Conservation (phyloP, 2,113 vertebrate genomes). For the Drymodes brunneopygia region DNA sequence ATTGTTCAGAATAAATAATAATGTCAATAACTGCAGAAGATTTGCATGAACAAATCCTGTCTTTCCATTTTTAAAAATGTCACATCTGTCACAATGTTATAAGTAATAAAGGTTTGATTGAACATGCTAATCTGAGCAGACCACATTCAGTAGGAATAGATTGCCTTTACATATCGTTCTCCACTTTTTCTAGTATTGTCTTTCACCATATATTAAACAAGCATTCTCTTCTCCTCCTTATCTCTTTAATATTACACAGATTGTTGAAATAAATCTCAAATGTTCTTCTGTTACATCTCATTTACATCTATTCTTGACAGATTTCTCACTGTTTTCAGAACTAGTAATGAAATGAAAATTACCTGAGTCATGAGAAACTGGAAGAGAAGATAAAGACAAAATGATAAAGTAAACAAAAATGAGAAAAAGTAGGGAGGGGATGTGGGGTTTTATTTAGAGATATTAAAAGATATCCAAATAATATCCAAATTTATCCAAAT, state of each 20-base stretch:
- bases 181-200: not conserved
- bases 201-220: not conserved
- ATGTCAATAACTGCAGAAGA: not conserved
- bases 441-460: not conserved
- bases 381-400: not conserved
- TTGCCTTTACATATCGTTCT: not conserved
- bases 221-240: not conserved
- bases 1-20: not conserved
- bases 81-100: not conserved
- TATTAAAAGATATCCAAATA: not conserved
- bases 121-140: not conserved
- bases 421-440: not conserved
- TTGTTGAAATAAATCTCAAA: slow-evolving; percentile 12
- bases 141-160: not conserved
- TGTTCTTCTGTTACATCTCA: not conserved
- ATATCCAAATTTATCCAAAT: not conserved
- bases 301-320: not conserved
- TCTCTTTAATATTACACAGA: not conserved
- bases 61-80: not conserved
- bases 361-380: not conserved
- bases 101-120: not conserved
- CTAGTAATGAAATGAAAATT: not conserved
- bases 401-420: not conserved
- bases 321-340: slow-evolving; percentile 16
- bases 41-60: not conserved